A percentile compares a stretch with the other conserved stretches of the same genome.
These are phyloP conservation scores for Ispidina picta DNA, from an alignment of 2,797 vertebrate species.

Conservation along the genomic window DNA sequence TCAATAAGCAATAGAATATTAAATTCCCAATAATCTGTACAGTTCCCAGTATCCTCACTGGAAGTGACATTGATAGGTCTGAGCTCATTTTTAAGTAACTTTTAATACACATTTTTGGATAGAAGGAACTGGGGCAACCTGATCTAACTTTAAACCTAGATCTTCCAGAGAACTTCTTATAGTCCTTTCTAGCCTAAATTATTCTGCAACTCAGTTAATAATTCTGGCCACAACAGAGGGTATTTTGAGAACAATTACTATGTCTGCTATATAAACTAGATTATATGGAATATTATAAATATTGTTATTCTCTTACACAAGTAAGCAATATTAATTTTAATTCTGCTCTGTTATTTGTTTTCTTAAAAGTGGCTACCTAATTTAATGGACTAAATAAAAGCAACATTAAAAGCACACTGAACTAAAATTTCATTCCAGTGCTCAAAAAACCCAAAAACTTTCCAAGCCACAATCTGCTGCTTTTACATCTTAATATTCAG, in stretches of 20 bases:
- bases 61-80: not conserved
- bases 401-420: not conserved
- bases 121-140: not conserved
- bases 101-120: not conserved
- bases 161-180: not conserved
- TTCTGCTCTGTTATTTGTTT: not conserved
- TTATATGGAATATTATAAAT: not conserved
- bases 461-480: not conserved
- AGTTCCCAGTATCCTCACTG: not conserved
- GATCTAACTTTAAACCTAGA: not conserved
- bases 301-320: not conserved
- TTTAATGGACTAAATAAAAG: slow-evolving; percentile 26
- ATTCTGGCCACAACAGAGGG: not conserved
- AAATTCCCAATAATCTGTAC: not conserved
- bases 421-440: not conserved
- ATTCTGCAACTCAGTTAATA: not conserved
- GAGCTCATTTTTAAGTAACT: not conserved
- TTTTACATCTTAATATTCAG: not conserved
- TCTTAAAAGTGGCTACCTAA: not conserved
- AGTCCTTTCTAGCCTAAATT: not conserved
- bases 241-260: not conserved
- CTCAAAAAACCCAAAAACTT: not conserved
- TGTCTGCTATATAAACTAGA: not conserved
- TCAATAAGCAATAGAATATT: not conserved
- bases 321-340: slow-evolving; percentile 8